These are phyloP conservation scores for Candidula unifasciata DNA, from an alignment of 2,888 invertebrate species.

Conservation along the genomic window DNA sequence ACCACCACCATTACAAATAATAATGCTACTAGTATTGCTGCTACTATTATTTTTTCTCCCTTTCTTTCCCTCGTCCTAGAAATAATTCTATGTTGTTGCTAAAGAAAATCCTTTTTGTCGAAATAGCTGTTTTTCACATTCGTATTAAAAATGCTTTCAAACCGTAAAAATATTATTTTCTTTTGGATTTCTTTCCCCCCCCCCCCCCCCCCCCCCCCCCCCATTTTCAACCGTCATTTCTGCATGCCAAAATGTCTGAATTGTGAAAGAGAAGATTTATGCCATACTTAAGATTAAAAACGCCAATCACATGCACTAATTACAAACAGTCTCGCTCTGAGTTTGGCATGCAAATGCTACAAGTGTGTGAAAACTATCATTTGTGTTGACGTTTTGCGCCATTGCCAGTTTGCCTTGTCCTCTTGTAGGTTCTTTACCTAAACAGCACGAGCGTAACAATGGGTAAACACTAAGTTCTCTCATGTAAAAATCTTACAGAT, in stretches of 20 bases:
- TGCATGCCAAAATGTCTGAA: not conserved
- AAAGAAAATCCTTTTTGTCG: too few relatives aligned
- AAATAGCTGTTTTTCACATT: too few relatives aligned
- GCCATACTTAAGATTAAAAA: not conserved
- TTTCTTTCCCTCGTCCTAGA: too few relatives aligned
- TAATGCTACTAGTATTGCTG: too few relatives aligned
- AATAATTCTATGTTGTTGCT: too few relatives aligned
- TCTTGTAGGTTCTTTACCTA: conserved; percentile 8
- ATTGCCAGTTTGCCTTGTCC: conserved; percentile 28
- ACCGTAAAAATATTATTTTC: too few relatives aligned
- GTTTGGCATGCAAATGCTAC: conserved; percentile 5
- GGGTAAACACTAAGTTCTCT: conserved; percentile 38
- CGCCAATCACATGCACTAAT: not conserved
- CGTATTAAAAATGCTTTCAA: too few relatives aligned
- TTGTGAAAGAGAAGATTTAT: not conserved
- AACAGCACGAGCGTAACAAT: conserved; percentile 41
- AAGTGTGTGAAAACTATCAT: conserved; percentile 22
- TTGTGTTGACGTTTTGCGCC: conserved; percentile 29
- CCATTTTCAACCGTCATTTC: not conserved
- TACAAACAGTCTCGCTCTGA: not conserved
- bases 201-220: not conserved
- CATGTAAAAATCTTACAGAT: conserved; percentile 28
- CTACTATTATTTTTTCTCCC: too few relatives aligned
- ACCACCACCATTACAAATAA: too few relatives aligned
- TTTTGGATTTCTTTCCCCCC: too few relatives aligned